Base-by-base conservation (phyloP, 2,888 invertebrate species). In the Erynnis tages region DNA sequence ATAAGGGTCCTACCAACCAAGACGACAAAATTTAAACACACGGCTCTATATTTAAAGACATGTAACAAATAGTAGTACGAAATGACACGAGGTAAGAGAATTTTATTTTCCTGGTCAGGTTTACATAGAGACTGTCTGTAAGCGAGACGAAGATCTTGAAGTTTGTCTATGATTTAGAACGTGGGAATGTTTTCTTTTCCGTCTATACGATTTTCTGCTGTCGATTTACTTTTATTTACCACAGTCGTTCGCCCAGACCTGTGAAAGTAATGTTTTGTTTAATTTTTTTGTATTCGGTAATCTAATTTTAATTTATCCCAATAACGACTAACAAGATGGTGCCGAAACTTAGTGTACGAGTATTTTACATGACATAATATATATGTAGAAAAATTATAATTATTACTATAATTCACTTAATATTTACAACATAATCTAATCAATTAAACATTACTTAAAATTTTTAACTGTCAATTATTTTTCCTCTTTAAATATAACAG, bases 221-320 rank as follows among this genome's bases (percentile, higher is more conserved):
- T 21, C 38, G 2, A 16, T 10, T 34, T 34, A n/a, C 34, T 56
- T 35, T 55, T 37, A 40, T 49, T 66, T 58, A 67, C 67, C 67
- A 67, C 27, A 67, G 56, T 55, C 66, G 57, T 60, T 67, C 67
- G 38, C 67, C 66, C 48, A 67, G 61, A 60, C 61, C 67, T 67
- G 63, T 43, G 59, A 63, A 56, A 45, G 50, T 53, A 41, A 11
- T 30, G 17, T 38, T 32, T 2, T 37, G 7, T 13, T 40, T 47
- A 14, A 23, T 45, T 29, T 38, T 21, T 29, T 37, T 16, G 1
- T 8, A 0, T 8, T 1, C 6, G 3, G 16, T 6, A 6, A 21
- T 21, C 6, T 6, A 13, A 13, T 13, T 1, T 4, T 16, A n/a
- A 17, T 35, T n/a, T 6, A n/a, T 14, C 5, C 14, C 1, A 8